A percentile compares a stretch with the other conserved stretches of the same genome.
These are phyloP conservation scores for Cyclura pinguis DNA, from an alignment of 2,797 vertebrate genomes.

Conservation along the genomic window DNA sequence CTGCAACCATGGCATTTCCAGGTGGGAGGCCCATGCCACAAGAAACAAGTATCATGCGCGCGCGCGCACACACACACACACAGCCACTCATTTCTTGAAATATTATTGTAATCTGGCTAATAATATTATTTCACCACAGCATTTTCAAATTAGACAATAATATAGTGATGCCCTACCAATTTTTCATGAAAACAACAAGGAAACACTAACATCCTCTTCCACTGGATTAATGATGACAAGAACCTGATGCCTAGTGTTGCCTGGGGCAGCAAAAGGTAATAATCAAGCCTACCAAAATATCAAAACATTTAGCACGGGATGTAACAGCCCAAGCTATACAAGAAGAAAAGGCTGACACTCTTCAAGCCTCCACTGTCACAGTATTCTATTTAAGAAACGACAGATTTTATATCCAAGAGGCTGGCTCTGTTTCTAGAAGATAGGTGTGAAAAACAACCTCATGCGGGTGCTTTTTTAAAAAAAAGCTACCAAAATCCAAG, in stretches of 20 bases:
- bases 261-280: neutral
- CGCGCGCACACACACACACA: no score
- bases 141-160: no score
- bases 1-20: neutral
- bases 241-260: slow-evolving; percentile 2
- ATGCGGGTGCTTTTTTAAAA: neutral
- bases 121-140: no score
- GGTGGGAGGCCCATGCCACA: no score
- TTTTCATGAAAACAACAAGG: slow-evolving; percentile 50
- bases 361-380: neutral
- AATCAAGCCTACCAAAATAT: neutral
- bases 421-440: rapidly evolving
- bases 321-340: neutral
- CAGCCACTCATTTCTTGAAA: neutral
- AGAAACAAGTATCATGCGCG: neutral
- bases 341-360: neutral
- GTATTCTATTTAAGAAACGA: rapidly evolving
- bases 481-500: neutral
- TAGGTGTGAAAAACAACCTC: neutral
- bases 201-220: neutral
- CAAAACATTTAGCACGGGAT: neutral
- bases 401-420: neutral
- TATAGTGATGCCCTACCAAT: neutral
- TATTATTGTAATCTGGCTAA: neutral
- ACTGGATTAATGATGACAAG: slow-evolving; percentile 29